These are phyloP conservation scores for Subacronicta megacephala DNA, from an alignment of 2,888 invertebrate species.

Conservation along the genomic window DNA sequence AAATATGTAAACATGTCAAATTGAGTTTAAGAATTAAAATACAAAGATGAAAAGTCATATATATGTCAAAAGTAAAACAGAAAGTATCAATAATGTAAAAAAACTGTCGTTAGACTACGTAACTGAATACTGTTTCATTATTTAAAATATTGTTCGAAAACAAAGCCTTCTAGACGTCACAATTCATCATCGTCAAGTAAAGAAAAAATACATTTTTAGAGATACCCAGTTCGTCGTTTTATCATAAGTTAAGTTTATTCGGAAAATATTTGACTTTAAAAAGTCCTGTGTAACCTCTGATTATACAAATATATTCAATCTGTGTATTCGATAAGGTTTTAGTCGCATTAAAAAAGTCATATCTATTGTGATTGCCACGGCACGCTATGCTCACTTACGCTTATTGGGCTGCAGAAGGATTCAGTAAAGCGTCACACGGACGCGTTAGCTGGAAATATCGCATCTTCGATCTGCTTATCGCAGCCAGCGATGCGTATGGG, in stretches of 20 bases:
- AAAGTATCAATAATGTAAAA: background rate
- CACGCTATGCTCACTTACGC: background rate
- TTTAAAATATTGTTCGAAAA: constrained; percentile 7
- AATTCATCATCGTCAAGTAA: constrained; percentile 27
- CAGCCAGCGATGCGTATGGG: constrained; percentile 69
- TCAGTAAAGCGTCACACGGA: constrained; percentile 68
- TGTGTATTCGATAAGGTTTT: background rate
- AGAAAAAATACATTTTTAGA: background rate
- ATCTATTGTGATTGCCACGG: background rate
- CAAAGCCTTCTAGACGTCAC: constrained; percentile 6
- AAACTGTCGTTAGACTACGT: constrained; percentile 2
- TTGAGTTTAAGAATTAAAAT: no score
- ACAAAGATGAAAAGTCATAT: no score
- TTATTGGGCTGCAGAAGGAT: constrained; percentile 62
- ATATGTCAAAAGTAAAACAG: no score
- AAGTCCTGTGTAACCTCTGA: background rate
- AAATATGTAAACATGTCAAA: no score
- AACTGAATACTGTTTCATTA: constrained; percentile 8
- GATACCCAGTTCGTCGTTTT: background rate
- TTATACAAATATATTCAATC: background rate
- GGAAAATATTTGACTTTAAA: no score
- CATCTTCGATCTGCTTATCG: constrained; percentile 78
- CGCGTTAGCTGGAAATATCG: constrained; percentile 72
- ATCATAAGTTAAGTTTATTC: background rate
- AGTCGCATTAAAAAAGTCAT: background rate